Percentiles rank a stretch among this genome's conserved stretches.
phyloP scores from a whole-genome alignment of 2,113 vertebrate species.

The Mesembrinibis cayennensis region DNA sequence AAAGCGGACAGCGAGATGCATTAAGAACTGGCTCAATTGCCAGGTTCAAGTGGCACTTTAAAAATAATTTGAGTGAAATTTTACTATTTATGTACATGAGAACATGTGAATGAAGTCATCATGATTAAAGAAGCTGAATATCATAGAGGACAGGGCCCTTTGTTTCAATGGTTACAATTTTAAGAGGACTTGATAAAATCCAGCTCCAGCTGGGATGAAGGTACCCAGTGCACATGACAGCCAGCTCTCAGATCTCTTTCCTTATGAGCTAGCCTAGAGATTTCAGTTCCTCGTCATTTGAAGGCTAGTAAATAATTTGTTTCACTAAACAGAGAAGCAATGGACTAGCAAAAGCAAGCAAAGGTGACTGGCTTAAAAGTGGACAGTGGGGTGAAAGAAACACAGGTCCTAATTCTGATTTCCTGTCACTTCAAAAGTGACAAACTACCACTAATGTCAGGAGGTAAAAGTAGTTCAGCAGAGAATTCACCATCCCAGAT shows the following conservation, averaged over 20 bases:
- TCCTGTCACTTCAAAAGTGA: not conserved
- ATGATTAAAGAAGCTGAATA: not conserved
- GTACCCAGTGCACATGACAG: not conserved
- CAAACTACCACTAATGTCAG: not conserved
- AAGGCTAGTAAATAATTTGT: not conserved
- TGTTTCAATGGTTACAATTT: not conserved
- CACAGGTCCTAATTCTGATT: not conserved
- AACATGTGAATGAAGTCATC: not conserved
- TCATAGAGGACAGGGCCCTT: not conserved
- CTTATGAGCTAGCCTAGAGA: not conserved
- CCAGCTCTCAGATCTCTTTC: not conserved
- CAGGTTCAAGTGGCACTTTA: not conserved
- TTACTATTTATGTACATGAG: not conserved
- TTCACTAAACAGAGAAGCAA: not conserved
- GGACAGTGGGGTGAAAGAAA: not conserved
- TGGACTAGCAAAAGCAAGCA: not conserved
- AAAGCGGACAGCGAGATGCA: fast-evolving
- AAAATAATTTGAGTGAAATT: not conserved
- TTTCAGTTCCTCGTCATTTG: not conserved
- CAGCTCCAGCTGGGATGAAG: not conserved
- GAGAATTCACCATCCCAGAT: not conserved
- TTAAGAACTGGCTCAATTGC: not conserved
- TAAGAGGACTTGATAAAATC: not conserved
- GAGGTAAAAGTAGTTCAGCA: not conserved
- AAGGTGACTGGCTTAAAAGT: not conserved